Evolutionary conservation across 2,888 invertebrate genomes (phyloP), one percentile per base, ranked within the genome.

Genomic region (Epicampocera succincta): DNA sequence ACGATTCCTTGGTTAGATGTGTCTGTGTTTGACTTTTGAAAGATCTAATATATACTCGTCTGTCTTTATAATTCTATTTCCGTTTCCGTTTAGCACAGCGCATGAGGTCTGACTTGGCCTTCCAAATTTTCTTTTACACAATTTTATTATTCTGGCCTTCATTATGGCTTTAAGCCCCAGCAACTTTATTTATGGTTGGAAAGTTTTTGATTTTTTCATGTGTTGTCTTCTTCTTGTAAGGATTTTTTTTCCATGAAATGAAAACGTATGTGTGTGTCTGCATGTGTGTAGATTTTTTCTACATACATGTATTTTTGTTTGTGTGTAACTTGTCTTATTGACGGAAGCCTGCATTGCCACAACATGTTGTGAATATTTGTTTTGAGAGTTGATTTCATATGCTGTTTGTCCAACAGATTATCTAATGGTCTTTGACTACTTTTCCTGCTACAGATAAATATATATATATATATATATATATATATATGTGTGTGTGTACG

Each of bases 11-110:
- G 1, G 5, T 17, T 73, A 15, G 17, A 0, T 46, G 12, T 71
- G 29, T n/a, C 13, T 58, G 33, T 33, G 33, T 79, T 5, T 71
- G 17, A 82, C 86, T 85, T 2, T 15, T 50, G 17, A 21, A 19
- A 42, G 25, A 66, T 48, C 38, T 48, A 33, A 33, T 33, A 85
- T 48, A 85, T 86, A 86, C n/a, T n/a, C n/a, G n/a, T n/a, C n/a
- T 87, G 86, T 86, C 86, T 87, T 88, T 87, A 87, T 88, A 88
- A 88, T 88, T 87, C 87, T 86, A 88, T 88, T 88, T 88, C 87
- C 88, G 88, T 87, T 88, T 88, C 88, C 88, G 87, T 77, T 84
- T 54, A 78, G 60, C 54, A 40, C 60, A 77, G 71, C 58, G 52
- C 77, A 76, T 71, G 48, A 48, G 19, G 68, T 48, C 46, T 52